Evolutionary conservation across 2,888 invertebrate genomes (phyloP), one percentile per base, ranked within the genome.

Genomic region (Ommatoiulus sabulosus): DNA sequence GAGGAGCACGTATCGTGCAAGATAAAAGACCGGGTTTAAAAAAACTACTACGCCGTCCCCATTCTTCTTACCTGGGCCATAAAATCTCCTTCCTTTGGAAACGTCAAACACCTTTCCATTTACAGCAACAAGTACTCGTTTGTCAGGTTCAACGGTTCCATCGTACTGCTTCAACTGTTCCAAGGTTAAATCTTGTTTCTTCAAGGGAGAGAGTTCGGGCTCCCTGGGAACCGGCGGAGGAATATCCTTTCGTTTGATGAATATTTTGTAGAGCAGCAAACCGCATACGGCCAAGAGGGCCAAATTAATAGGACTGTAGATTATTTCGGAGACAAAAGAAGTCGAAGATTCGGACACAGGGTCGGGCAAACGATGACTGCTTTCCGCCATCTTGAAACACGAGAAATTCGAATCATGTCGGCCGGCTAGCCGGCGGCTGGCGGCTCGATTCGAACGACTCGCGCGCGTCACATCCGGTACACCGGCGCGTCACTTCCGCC

Each of bases 31-130:
- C n/a, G n/a, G n/a, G n/a, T n/a, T n/a, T n/a, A n/a, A n/a, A n/a
- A n/a, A n/a, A n/a, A n/a, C n/a, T n/a, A 84, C 12, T 84, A 57
- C 15, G 24, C 12, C 12, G 24, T 87, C 17, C n/a, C 46, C 48
- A 6, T 7, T 7, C 5, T 87, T 8, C 92, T 92, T 94, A 98
- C 98, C 98, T 93, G 98, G 98, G 43, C 98, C 98, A 93, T 99
- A 99, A 93, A 97, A 98, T 90, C 95, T 94, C 92, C 96, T 96
- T 89, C 97, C 98, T 92, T 95, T 95, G 84, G 98, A 98, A 90
- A 96, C 98, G 93, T 99, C 99, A 93, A 97, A 99, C 88, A 99
- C 96, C 94, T 95, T 97, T 44, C 98, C 97, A 93, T 98, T 98
- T 88, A 99, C 97, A 10, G 97, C 98, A 84, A 99, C 95, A 90